A percentile compares a stretch with the other conserved stretches of the same genome.
These are phyloP conservation scores for Ceryle rudis DNA, from an alignment of 2,797 vertebrate genomes.

Conservation along the genomic window DNA sequence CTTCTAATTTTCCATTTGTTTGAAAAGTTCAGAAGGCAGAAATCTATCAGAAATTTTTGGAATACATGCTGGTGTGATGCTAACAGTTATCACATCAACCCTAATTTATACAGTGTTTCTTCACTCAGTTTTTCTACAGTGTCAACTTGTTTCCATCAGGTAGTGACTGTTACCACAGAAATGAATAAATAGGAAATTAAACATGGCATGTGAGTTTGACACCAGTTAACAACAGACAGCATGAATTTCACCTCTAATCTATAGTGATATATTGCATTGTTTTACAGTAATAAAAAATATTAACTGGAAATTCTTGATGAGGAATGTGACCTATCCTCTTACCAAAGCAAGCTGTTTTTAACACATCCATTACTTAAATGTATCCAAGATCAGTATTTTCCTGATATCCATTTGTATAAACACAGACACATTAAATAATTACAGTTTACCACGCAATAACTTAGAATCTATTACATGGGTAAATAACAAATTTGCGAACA, in stretches of 20 bases:
- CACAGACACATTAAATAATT: neutral
- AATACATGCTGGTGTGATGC: neutral
- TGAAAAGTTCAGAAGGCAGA: neutral
- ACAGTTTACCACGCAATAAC: neutral
- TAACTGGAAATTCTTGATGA: neutral
- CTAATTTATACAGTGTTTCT: slow-evolving; percentile 63
- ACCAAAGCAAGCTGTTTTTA: neutral
- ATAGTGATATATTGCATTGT: neutral
- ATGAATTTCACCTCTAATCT: neutral
- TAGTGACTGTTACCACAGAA: neutral
- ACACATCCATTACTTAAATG: neutral
- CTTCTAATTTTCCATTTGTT: neutral
- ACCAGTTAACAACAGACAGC: neutral
- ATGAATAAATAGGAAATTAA: slow-evolving; percentile 3
- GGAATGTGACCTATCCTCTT: neutral
- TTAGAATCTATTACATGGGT: neutral
- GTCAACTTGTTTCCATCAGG: neutral
- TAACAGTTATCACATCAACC: slow-evolving; percentile 7
- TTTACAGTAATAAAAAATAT: neutral
- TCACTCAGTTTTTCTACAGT: neutral
- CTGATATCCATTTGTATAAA: neutral
- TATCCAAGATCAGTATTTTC: neutral
- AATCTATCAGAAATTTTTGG: neutral
- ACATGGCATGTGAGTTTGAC: neutral
- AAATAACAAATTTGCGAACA: neutral